Evolutionary conservation across 2,888 invertebrate species (phyloP).

Genomic region (Drosophila mimetica): DNA sequence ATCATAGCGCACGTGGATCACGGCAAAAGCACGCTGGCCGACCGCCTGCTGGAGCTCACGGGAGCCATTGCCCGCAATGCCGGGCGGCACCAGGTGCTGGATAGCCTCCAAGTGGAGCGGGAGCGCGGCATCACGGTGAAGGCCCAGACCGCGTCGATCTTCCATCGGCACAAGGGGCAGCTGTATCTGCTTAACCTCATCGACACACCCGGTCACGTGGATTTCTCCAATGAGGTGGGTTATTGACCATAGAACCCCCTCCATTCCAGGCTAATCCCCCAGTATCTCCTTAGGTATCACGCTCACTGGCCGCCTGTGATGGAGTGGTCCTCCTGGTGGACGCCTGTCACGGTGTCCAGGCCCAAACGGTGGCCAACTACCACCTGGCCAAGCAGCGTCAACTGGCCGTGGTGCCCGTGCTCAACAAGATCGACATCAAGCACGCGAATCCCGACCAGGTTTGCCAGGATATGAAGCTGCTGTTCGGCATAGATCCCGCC

Average conservation of each 20-base stretch:
- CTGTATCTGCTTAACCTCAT: conserved; percentile 96
- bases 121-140: conserved; percentile 99
- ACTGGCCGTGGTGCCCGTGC: conserved; percentile 93
- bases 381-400: conserved; percentile 94
- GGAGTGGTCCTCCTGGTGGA: conserved; percentile 97
- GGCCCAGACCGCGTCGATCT: conserved; percentile 96
- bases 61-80: conserved; percentile 90
- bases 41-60: conserved; percentile 96
- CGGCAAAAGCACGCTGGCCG: conserved; percentile 98
- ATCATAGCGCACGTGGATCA: conserved; percentile 99
- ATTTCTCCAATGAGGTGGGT: conserved; percentile 96
- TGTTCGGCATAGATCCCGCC: conserved; percentile 92
- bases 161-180: conserved; percentile 88
- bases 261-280: not conserved
- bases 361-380: conserved; percentile 99
- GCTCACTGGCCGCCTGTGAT: conserved; percentile 96
- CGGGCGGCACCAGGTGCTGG: conserved; percentile 90
- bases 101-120: conserved; percentile 93
- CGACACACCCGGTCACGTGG: conserved; percentile 99
- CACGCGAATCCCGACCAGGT: conserved; percentile 94
- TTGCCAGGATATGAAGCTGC: conserved; percentile 89
- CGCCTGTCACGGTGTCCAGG: conserved; percentile 97
- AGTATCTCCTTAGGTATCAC: conserved; percentile 88
- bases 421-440: conserved; percentile 98
- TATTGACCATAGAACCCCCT: not conserved